Evolutionary conservation across 1,140 invertebrate species (phyloP).

Genomic region (Episyrphus balteatus): DNA sequence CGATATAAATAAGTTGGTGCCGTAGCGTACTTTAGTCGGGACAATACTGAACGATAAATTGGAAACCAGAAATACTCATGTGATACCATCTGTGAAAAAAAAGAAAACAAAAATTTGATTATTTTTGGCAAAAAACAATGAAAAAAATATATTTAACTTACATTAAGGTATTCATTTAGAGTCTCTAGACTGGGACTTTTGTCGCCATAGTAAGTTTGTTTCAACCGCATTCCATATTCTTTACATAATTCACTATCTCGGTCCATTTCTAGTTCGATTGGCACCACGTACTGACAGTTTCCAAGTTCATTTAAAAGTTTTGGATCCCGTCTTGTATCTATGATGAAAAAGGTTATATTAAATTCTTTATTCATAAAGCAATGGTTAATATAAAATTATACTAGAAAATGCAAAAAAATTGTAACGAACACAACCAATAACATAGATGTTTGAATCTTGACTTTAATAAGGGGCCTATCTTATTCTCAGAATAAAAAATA

Average conservation of each 20-base stretch:
- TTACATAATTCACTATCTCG: conserved; percentile 26
- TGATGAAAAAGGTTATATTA: background rate
- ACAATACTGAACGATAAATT: conserved; percentile 36
- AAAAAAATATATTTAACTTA: conserved; percentile 5
- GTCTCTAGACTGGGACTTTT: conserved; percentile 31
- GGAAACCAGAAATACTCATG: conserved; percentile 38
- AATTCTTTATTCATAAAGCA: background rate
- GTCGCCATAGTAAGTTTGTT: conserved; percentile 24
- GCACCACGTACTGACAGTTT: conserved; percentile 30
- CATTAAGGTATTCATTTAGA: conserved; percentile 29
- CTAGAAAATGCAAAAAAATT: background rate
- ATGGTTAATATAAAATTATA: no score
- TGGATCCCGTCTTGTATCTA: conserved; percentile 28
- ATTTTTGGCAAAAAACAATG: background rate
- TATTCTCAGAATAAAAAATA: no score
- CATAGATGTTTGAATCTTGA: no score
- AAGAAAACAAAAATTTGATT: background rate
- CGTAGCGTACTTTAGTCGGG: conserved; percentile 27
- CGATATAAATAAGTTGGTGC: conserved; percentile 39
- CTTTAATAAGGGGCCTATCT: no score
- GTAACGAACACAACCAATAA: background rate
- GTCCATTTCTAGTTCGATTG: conserved; percentile 29
- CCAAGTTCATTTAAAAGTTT: conserved; percentile 28
- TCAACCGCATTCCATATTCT: conserved; percentile 27
- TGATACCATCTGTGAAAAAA: conserved; percentile 24